These are phyloP conservation scores for Furcifer pardalis DNA, from an alignment of 2,797 vertebrate genomes.

Conservation along the genomic window DNA sequence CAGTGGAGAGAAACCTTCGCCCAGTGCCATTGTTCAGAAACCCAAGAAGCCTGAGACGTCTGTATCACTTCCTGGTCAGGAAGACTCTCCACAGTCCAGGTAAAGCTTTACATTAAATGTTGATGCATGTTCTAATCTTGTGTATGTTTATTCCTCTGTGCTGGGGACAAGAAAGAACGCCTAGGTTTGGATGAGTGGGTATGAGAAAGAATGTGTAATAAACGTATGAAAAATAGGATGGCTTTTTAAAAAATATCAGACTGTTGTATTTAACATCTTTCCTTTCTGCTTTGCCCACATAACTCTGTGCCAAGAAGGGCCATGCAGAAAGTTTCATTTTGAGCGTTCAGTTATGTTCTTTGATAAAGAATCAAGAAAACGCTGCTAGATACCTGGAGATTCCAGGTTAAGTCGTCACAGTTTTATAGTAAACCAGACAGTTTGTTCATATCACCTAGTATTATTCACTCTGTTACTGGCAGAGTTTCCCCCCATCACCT, in stretches of 20 bases:
- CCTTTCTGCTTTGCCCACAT: neutral
- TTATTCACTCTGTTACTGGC: no score
- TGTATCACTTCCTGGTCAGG: slow-evolving; percentile 56
- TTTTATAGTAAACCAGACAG: no score
- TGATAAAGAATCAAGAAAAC: neutral
- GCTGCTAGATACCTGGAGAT: no score
- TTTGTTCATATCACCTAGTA: no score
- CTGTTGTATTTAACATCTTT: neutral
- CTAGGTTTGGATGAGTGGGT: neutral
- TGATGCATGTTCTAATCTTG: neutral
- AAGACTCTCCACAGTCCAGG: slow-evolving; percentile 77
- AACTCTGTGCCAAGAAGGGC: neutral
- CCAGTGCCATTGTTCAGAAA: slow-evolving; percentile 72
- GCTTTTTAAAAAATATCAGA: neutral
- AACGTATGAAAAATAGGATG: no score
- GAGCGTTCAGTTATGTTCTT: neutral
- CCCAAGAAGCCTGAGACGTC: slow-evolving; percentile 75
- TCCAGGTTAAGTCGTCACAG: no score
- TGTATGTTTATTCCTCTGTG: neutral
- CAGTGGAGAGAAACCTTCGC: slow-evolving; percentile 79
- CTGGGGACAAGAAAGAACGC: neutral
- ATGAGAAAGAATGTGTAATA: neutral
- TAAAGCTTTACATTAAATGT: slow-evolving; percentile 46
- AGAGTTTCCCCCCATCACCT: no score
- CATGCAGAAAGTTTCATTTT: neutral